Conservation (phyloP, 2,888 invertebrate species). For the Hyposoter dolosus region DNA sequence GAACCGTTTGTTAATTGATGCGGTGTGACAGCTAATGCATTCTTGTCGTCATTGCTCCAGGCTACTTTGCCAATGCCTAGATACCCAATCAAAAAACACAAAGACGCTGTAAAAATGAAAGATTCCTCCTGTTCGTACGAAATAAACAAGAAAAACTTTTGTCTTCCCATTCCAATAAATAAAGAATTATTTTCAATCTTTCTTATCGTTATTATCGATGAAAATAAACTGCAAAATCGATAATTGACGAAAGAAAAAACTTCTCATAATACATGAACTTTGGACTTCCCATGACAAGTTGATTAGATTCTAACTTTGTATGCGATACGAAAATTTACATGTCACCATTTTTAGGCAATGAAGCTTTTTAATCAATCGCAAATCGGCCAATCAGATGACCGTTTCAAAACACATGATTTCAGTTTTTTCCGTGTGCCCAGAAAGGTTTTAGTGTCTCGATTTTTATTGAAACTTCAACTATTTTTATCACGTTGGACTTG, state of each 20-base stretch:
- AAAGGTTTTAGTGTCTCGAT: neutral
- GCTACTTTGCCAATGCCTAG: neutral
- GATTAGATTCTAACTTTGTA: neutral
- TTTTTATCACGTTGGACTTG: too few species aligned
- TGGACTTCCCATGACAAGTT: slow-evolving; percentile 6
- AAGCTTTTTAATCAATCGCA: neutral
- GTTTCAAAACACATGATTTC: neutral
- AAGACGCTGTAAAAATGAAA: neutral
- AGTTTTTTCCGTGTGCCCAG: neutral
- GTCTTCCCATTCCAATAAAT: neutral
- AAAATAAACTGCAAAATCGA: neutral
- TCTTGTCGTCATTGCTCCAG: neutral
- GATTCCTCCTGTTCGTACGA: neutral
- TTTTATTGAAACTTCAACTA: too few species aligned
- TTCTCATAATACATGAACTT: neutral
- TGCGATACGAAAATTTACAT: neutral
- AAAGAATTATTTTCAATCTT: neutral
- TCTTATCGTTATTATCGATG: neutral
- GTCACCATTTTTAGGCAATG: neutral
- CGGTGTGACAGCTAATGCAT: slow-evolving; percentile 21
- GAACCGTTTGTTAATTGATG: neutral
- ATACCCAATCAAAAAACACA: neutral
- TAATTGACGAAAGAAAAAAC: neutral
- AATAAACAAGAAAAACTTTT: neutral
- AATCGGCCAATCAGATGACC: neutral